These are phyloP conservation scores for Spilogale gracilis DNA, from an alignment of 2,113 vertebrate genomes.

Conservation along the genomic window DNA sequence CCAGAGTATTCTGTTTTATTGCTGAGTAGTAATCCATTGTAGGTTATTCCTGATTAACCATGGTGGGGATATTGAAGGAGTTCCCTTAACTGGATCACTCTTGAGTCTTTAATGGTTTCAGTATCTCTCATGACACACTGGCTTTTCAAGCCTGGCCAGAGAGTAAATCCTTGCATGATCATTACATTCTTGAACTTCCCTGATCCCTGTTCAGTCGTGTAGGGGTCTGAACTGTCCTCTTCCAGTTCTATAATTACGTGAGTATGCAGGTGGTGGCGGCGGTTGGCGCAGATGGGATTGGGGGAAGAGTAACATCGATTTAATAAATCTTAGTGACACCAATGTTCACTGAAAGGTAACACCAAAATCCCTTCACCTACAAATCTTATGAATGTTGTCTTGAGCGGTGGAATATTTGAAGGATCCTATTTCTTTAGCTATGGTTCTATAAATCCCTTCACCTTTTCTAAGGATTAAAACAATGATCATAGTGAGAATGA, in stretches of 20 bases:
- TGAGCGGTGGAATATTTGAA: neutral
- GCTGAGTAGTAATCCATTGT: neutral
- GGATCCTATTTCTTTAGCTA: slow-evolving; percentile 26
- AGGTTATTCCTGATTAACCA: neutral
- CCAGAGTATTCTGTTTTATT: neutral
- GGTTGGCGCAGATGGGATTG: accelerated
- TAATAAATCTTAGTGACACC: neutral
- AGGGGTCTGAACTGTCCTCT: neutral
- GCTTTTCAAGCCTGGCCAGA: neutral
- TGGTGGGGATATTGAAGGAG: neutral
- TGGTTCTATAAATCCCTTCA: neutral
- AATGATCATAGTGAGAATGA: neutral
- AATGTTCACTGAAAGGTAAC: neutral
- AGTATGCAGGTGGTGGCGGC: neutral
- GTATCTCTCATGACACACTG: neutral
- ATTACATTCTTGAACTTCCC: neutral
- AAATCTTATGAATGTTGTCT: neutral
- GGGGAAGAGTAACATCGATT: neutral
- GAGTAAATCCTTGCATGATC: neutral
- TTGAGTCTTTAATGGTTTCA: neutral
- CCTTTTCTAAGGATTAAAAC: slow-evolving; percentile 31
- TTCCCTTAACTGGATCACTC: neutral
- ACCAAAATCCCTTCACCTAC: neutral
- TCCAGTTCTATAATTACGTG: neutral
- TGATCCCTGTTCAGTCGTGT: neutral